Percentiles rank a stretch among this genome's conserved stretches.
Conservation (phyloP, 2,797 vertebrate genomes). For the Pygocentrus nattereri region DNA sequence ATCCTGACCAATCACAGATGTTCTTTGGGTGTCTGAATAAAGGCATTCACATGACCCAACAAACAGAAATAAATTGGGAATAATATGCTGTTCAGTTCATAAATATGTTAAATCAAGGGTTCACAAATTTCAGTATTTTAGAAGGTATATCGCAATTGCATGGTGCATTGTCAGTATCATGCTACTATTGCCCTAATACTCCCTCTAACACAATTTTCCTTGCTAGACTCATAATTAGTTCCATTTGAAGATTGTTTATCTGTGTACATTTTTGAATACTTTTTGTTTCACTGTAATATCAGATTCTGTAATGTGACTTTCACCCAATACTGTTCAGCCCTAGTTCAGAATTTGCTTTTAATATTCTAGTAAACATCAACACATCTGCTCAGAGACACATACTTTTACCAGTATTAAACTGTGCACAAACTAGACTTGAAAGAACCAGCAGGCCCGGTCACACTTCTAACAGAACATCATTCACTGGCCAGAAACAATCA, state of each 20-base stretch:
- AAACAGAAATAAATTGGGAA: no score
- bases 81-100: no score
- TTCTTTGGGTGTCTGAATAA: background rate
- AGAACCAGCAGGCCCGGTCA: background rate
- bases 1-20: background rate
- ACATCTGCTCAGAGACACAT: background rate
- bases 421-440: background rate
- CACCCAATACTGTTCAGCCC: background rate
- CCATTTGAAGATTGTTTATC: no score
- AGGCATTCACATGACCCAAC: background rate
- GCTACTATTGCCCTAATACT: no score
- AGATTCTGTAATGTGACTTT: background rate
- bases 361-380: constrained; percentile 22
- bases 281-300: no score
- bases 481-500: constrained; percentile 6
- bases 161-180: no score
- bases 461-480: constrained; percentile 16
- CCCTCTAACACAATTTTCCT: background rate
- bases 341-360: constrained; percentile 5
- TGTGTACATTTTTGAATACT: no score
- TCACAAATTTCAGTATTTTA: background rate
- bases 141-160: background rate
- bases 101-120: background rate
- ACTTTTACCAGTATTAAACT: background rate
- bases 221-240: no score